Percentiles rank a stretch among this genome's conserved stretches.
These are phyloP conservation scores for Brachionus rotundiformis DNA, from an alignment of 1,140 invertebrate species.

Conservation along the genomic window DNA sequence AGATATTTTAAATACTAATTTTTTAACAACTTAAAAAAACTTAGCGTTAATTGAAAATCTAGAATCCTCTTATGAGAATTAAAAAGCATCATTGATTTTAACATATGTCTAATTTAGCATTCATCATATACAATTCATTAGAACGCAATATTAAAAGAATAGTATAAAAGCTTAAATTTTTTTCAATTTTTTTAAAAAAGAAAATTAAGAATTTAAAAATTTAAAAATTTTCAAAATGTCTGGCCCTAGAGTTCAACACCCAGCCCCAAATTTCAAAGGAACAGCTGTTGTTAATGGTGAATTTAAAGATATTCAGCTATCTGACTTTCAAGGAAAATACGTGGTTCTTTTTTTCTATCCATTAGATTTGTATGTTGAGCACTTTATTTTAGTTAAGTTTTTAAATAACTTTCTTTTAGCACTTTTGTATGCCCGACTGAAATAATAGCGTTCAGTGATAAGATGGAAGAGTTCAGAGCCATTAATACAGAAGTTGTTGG, in stretches of 20 bases:
- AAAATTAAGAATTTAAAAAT: neutral
- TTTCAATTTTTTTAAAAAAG: neutral
- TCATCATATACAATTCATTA: neutral
- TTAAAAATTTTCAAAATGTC: constrained; percentile 3
- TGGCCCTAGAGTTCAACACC: constrained; percentile 55
- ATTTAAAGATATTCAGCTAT: constrained; percentile 82
- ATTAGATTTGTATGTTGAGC: constrained; percentile 73
- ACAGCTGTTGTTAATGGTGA: constrained; percentile 90
- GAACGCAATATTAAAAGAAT: neutral
- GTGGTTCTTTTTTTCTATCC: constrained; percentile 94
- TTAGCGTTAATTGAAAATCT: neutral
- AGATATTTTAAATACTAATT: neutral
- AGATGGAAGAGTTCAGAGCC: constrained; percentile 80
- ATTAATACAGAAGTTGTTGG: constrained; percentile 86
- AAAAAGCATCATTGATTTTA: constrained; percentile 8
- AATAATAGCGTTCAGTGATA: constrained; percentile 89
- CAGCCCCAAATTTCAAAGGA: constrained; percentile 74
- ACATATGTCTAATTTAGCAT: neutral
- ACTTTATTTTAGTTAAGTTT: neutral
- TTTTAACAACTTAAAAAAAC: neutral
- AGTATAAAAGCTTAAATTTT: neutral
- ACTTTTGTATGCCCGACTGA: constrained; percentile 96
- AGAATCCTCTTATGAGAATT: neutral
- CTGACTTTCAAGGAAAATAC: constrained; percentile 90
- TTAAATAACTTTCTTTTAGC: constrained; percentile 52